Evolutionary conservation across 2,113 vertebrate genomes (phyloP), one percentile per base, ranked within the genome.

Genomic region (Forbesichthys papilliferus): DNA sequence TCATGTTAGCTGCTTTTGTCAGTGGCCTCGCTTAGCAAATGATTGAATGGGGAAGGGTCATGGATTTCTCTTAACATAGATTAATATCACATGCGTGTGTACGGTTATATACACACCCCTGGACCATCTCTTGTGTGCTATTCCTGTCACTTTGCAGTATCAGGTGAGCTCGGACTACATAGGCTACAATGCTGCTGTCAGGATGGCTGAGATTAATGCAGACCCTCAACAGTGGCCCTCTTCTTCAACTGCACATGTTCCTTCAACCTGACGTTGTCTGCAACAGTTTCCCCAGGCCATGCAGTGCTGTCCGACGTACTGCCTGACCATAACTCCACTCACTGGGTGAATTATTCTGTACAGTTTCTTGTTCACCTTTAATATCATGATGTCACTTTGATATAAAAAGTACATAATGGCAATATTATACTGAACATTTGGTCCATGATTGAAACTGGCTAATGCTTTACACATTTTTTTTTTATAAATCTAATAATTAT

Each of bases 131-230:
- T 59, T 80, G 5, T 11, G n/a, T 57, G 66, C 74, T 77, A 13
- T 75, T 61, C 82, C 67, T 68, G 34, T 84, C 69, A 70, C 73
- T 78, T 74, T 77, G 61, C 62, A 61, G 87, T 87, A 89, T 90
- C 84, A 84, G 86, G 84, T 88, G 80, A 54, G 76, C 66, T 64
- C 1, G 16, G 77, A 71, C 85, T 84, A 89, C 91, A 87, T 91
- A 87, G 82, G 75, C 61, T 68, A 90, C 89, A 91, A 89, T 86
- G 71, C 74, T 62, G 53, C 82, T 90, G 91, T 92, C 91, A 90
- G 47, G 11, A 69, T 63, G 56, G 78, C 53, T 56, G 77, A 88
- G 90, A 92, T 88, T 82, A 84, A 90, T 89, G 86, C 69, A 75
- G 68, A 56, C 34, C 62, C 27, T 71, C 68, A 11, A 11, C 55